phyloP scores from a whole-genome alignment of 2,797 vertebrate genomes.

The Etheostoma perlongum region DNA sequence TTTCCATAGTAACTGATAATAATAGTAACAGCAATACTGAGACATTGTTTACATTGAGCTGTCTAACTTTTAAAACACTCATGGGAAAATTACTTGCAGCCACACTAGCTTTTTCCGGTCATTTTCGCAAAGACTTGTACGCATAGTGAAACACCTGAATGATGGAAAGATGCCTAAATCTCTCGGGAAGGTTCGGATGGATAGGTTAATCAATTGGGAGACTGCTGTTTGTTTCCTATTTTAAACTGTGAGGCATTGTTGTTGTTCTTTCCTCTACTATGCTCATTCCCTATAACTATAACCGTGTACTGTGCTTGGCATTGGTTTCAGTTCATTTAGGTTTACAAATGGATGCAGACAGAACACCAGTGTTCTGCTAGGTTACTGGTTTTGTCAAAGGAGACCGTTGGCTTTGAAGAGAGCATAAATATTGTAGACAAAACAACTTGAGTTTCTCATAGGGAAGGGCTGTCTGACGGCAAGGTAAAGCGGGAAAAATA shows the following conservation, averaged over 20 bases:
- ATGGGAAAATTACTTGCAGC: neutral
- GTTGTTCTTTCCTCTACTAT: too few species aligned
- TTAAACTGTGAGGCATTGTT: neutral
- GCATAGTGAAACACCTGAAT: neutral
- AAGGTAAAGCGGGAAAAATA: too few species aligned
- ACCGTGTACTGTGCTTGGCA: too few species aligned
- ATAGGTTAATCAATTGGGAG: neutral
- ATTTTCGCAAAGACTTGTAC: neutral
- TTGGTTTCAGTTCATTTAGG: too few species aligned
- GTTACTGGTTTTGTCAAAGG: too few species aligned
- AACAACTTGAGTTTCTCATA: too few species aligned
- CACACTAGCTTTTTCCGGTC: neutral
- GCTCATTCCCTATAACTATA: too few species aligned
- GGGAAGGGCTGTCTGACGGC: too few species aligned
- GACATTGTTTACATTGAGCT: too few species aligned
- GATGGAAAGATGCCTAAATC: neutral
- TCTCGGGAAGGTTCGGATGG: neutral
- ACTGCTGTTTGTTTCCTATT: neutral
- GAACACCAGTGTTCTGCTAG: too few species aligned
- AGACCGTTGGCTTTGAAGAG: too few species aligned
- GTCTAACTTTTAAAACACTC: neutral
- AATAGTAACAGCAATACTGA: neutral
- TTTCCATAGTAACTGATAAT: neutral
- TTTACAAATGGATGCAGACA: neutral
- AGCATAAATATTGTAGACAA: too few species aligned